Base-by-base conservation (phyloP, 2,113 vertebrate genomes). In the Sialia sialis region DNA sequence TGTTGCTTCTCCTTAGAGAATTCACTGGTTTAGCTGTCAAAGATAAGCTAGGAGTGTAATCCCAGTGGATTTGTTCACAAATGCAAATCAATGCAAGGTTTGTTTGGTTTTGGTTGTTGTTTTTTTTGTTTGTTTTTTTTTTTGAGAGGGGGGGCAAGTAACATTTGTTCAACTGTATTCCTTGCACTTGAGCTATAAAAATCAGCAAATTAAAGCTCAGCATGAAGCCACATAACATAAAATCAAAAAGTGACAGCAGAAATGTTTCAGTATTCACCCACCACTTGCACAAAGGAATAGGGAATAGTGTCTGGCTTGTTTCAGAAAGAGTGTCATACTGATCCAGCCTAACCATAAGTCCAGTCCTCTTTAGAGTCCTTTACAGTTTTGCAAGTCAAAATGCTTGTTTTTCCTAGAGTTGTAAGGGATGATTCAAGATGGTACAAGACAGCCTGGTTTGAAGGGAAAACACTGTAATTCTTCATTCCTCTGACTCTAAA, bases 161-260 rank as follows among this genome's bases (percentile, higher is more conserved):
- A 58, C 78, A 87, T 92, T 93, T 94, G 52, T 87, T 94, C 70
- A 41, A 26, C 73, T 96, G 73, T 79, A 69, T 58, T 94, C 41
- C 34, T 97, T 89, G 79, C 59, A 87, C 83, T 81, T 86, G 38
- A 84, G 60, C 77, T 96, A 94, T 89, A 94, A 96, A 94, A 94
- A 80, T 59, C 49, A 75, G 38, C 62, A 90, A 82, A 78, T 82
- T 69, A 84, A 90, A 76, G 60, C 83, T 88, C 48, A 79, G 77
- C 46, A 32, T 56, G 48, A 96, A 94, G 68, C 72, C 48, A 52
- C 39, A 74, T 59, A 87, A 64, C 30, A 84, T 51, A 72, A 91
- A 93, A 95, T 75, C 41, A 82, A 79, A 79, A 89, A 94, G 32
- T 80, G 75, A 69, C 73, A 87, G 48, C 78, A 93, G 76, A 88